Evolutionary conservation across 1,140 invertebrate genomes (phyloP).

Genomic region (Ctenoplectra terminalis): DNA sequence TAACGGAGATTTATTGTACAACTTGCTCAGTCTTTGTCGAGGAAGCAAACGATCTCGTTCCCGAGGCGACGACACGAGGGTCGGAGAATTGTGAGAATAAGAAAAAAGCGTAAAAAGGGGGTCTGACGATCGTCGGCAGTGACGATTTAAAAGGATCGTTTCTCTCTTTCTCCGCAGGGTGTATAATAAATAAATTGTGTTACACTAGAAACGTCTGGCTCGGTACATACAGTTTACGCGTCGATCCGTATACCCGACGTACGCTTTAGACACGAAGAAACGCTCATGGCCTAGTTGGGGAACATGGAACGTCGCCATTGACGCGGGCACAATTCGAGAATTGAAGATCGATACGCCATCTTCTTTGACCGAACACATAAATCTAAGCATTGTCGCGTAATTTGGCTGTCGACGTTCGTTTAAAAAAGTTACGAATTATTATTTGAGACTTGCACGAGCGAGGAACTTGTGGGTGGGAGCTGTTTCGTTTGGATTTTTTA

Average conservation of each 20-base stretch:
- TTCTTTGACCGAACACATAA: not conserved
- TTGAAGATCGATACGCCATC: not conserved
- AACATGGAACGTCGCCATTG: slow-evolving; percentile 38
- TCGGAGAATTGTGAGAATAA: not conserved
- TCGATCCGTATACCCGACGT: slow-evolving; percentile 57
- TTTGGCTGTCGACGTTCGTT: not conserved
- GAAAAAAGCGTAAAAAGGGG: not conserved
- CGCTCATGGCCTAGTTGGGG: slow-evolving; percentile 57
- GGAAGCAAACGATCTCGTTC: slow-evolving; percentile 49
- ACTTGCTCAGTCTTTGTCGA: slow-evolving; percentile 64
- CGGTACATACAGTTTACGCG: slow-evolving; percentile 65
- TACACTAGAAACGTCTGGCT: slow-evolving; percentile 69
- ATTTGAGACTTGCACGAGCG: too few species aligned
- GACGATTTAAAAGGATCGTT: slow-evolving; percentile 47
- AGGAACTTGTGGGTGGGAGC: too few species aligned
- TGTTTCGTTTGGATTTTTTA: too few species aligned
- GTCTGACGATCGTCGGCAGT: slow-evolving; percentile 40
- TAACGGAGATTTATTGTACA: slow-evolving; percentile 52
- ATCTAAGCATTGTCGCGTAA: not conserved
- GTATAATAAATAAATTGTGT: slow-evolving; percentile 74
- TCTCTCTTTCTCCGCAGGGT: not conserved
- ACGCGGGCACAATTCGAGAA: not conserved
- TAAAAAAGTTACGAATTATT: too few species aligned
- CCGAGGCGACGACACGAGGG: slow-evolving; percentile 5
- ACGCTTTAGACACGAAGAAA: slow-evolving; percentile 67